phyloP scores from a whole-genome alignment of 1,140 invertebrate species.

The Homalodisca vitripennis region DNA sequence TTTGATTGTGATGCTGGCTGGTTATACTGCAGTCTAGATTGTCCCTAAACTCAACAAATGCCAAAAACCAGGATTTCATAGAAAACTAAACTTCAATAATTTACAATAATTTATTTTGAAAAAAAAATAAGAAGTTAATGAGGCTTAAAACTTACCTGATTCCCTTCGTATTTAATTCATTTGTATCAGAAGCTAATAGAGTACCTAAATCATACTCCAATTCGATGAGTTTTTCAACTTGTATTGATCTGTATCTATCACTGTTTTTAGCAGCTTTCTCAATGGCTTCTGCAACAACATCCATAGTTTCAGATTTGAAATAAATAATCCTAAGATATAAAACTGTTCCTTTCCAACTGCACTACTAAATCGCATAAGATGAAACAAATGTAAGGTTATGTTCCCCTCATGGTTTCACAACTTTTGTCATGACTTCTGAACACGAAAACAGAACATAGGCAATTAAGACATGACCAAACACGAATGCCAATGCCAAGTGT shows the following conservation, averaged over 20 bases:
- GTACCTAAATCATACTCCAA: slow-evolving; percentile 69
- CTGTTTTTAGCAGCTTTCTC: slow-evolving; percentile 33
- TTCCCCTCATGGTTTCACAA: too few relatives aligned
- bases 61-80: background rate
- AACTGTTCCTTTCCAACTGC: too few relatives aligned
- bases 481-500: too few relatives aligned
- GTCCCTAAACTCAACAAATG: background rate
- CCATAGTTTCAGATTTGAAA: slow-evolving; percentile 38
- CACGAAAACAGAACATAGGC: too few relatives aligned
- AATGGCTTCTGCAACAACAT: slow-evolving; percentile 44
- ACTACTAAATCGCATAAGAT: too few relatives aligned
- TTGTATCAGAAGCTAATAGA: slow-evolving; percentile 64
- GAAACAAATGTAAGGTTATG: too few relatives aligned
- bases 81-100: too few relatives aligned
- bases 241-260: slow-evolving; percentile 55
- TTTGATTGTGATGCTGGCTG: background rate
- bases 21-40: background rate
- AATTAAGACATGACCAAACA: too few relatives aligned
- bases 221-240: slow-evolving; percentile 69
- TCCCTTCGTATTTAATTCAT: slow-evolving; percentile 60
- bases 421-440: too few relatives aligned
- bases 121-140: slow-evolving; percentile 35
- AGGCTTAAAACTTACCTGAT: slow-evolving; percentile 64
- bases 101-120: background rate
- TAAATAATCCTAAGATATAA: too few relatives aligned